Evolutionary conservation across 2,888 invertebrate genomes (phyloP).

Genomic region (Rotaria socialis): DNA sequence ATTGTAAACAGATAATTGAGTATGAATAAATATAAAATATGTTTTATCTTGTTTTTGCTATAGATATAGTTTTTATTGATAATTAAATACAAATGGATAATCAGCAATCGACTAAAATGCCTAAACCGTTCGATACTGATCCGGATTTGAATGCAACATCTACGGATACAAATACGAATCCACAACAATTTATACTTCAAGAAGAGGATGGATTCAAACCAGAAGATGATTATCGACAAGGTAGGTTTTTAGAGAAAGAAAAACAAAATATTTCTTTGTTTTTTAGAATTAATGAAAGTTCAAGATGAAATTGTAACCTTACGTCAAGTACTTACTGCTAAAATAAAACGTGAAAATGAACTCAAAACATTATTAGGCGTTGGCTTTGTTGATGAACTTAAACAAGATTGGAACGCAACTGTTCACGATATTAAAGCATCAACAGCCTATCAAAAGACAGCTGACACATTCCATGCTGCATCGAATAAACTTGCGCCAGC

Average conservation of each 20-base stretch:
- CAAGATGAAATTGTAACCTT: constrained; percentile 33
- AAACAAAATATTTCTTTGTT: too few relatives aligned
- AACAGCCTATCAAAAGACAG: constrained; percentile 46
- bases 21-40: too few relatives aligned
- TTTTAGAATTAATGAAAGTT: constrained; percentile 22
- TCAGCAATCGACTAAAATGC: constrained; percentile 33
- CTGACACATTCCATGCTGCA: constrained; percentile 43
- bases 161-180: not conserved
- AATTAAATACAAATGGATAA: not conserved
- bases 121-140: constrained; percentile 20
- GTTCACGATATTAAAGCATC: constrained; percentile 39
- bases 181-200: not conserved
- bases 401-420: constrained; percentile 43
- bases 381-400: constrained; percentile 46
- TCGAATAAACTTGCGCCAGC: constrained; percentile 47
- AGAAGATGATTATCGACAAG: constrained; percentile 36
- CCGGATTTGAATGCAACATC: not conserved
- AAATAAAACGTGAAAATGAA: constrained; percentile 46
- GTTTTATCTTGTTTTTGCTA: too few relatives aligned
- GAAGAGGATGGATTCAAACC: constrained; percentile 25
- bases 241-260: not conserved
- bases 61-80: too few relatives aligned
- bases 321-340: constrained; percentile 38
- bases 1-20: too few relatives aligned
- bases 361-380: constrained; percentile 44